phyloP scores from a whole-genome alignment of 2,113 vertebrate genomes.

The Nibea coibor region DNA sequence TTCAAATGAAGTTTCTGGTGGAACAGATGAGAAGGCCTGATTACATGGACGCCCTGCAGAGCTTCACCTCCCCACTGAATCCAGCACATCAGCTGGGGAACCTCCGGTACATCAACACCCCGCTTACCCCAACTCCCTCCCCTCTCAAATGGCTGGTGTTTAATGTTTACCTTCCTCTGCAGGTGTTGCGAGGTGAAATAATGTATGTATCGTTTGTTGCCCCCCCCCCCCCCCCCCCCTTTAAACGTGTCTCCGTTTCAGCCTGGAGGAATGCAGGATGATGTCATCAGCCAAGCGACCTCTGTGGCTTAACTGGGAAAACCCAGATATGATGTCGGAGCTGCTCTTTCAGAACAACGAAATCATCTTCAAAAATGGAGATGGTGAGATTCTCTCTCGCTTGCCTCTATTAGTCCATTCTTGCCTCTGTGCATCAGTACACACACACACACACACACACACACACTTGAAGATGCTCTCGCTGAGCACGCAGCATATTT shows the following conservation, averaged over 20 bases:
- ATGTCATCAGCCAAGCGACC: conserved; percentile 99
- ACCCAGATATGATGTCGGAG: conserved; percentile 99
- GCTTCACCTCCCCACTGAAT: conserved; percentile 96
- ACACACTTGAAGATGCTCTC: neutral
- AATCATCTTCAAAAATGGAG: conserved; percentile 99
- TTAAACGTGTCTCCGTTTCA: conserved; percentile 70
- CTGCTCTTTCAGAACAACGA: conserved; percentile 99
- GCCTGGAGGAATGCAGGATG: conserved; percentile 98
- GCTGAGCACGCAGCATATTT: conserved; percentile 38
- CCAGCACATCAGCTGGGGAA: conserved; percentile 97
- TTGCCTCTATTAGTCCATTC: neutral
- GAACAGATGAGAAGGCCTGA: conserved; percentile 98
- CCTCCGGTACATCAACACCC: conserved; percentile 85
- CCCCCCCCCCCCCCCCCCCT: neutral
- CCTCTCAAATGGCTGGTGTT: conserved; percentile 21
- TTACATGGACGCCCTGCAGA: conserved; percentile 98
- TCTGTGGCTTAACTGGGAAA: conserved; percentile 99
- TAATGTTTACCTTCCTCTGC: conserved; percentile 14
- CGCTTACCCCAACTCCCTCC: conserved; percentile 9
- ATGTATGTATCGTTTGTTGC: neutral
- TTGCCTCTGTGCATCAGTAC: neutral
- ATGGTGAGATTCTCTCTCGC: conserved; percentile 86
- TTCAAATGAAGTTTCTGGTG: conserved; percentile 99
- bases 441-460: conserved; percentile 16
- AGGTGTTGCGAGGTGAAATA: neutral